Evolutionary conservation across 2,113 vertebrate genomes (phyloP), one percentile per base, ranked within the genome.

Genomic region (Poeciliopsis occidentalis): DNA sequence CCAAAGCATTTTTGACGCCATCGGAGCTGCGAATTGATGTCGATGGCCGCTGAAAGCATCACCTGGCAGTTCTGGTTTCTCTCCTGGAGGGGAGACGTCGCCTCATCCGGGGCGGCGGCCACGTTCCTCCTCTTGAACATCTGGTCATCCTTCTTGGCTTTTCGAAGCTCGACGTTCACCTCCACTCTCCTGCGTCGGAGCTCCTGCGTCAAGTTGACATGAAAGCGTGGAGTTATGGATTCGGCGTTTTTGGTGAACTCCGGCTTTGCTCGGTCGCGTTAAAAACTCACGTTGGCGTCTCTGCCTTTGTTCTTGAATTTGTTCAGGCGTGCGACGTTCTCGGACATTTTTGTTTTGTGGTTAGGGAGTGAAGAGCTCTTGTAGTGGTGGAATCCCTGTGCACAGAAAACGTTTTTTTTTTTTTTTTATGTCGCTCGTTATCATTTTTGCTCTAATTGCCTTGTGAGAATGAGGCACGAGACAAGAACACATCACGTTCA

Each of bases 231-330:
- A 37, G 12, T 22, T 31, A 47, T 2, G 64, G 12, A n/a, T 7
- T 19, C 12, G 0, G 7, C 30, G 24, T 34, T 19, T 15, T 19
- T 15, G 30, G 13, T 17, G 1, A 8, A 8, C 19, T 22, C 10
- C 22, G 4, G 31, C 31, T 57, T 57, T 10, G 17, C 0, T 12
- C 4, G 0, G 44, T 7, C 4, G 27, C 22, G 10, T 41, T 29
- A 29, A 2, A n/a, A 60, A 84, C 89, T 89, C 70, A 91, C 89
- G 37, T 71, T 90, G 1, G 92, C 94, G 77, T 99, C 97, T 87
- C 95, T 98, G 29, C 98, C 98, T 93, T 99, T 98, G 93, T 99
- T 98, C 93, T 99, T 99, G 93, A 99, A 99, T 77, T 96, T 94
- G 87, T 91, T 97, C 69, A 99, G 85, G 24, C 97, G 96, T 27